Base-by-base conservation (phyloP, 2,113 vertebrate species). In the Spermophilus dauricus region DNA sequence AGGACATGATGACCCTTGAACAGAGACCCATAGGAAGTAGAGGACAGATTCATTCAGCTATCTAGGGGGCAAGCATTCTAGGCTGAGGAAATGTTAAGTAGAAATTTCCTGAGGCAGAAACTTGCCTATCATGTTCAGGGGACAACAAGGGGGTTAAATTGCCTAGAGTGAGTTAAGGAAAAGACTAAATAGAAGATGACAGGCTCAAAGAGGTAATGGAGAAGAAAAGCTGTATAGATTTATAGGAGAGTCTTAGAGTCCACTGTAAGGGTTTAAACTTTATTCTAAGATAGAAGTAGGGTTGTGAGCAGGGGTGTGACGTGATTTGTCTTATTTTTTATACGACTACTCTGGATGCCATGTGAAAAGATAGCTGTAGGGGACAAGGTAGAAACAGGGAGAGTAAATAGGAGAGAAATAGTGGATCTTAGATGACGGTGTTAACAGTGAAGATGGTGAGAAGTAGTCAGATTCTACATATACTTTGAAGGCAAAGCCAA, bases 271-370 rank as follows among this genome's bases (percentile, higher is more conserved):
- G 26, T 91, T 96, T 88, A 16, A 16, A 22, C 51, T 91, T 96
- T 91, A 9, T 11, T 77, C 34, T 80, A 58, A 90, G 16, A 94
- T 84, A 84, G 51, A 73, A 82, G 53, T 18, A 80, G 12, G 11
- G 24, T 85, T 95, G 96, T 61, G 11, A 88, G 18, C n/a, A 78
- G 22, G 45, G 14, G 45, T 92, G 8, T 89, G 63, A 30, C 37
- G 58, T 56, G 28, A 42, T 92, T 91, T 91, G 65, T 58, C 37
- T 95, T 89, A 80, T 70, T 78, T 86, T 93, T 86, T 45, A 78
- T 24, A 81, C 24, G 73, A 90, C 4, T 83, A 34, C 72, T 87
- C 8, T 90, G 53, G 45, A 34, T 83, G 2, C 7, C 82, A 7
- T 70, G 14, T 88, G 39, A 34, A 80, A 2, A 91, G 45, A 82